Conservation (phyloP, 1,140 invertebrate species). For the Danaus plexippus region DNA sequence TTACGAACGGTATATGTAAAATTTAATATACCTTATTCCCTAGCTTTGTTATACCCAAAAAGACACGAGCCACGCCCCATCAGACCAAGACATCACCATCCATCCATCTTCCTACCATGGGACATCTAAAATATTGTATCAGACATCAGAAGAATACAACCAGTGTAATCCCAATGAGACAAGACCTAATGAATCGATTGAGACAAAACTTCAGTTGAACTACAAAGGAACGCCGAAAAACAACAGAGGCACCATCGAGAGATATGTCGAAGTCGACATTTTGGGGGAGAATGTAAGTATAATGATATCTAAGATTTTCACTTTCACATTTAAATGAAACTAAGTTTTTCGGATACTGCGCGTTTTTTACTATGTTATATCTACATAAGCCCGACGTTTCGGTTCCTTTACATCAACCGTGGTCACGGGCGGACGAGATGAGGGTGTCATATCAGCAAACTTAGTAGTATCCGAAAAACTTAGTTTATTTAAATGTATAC, state of each 20-base stretch:
- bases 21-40: constrained; percentile 8
- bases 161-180: constrained; percentile 17
- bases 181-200: constrained; percentile 1
- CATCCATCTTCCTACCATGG: constrained; percentile 41
- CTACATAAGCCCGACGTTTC: too few relatives aligned
- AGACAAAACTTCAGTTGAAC: constrained; percentile 27
- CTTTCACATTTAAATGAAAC: too few relatives aligned
- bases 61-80: constrained; percentile 34
- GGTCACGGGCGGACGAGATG: too few relatives aligned
- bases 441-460: too few relatives aligned
- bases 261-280: constrained; percentile 39
- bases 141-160: constrained; percentile 18
- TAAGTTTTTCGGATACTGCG: too few relatives aligned
- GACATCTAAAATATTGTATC: constrained; percentile 25
- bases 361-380: not conserved
- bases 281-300: constrained; percentile 30
- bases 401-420: too few relatives aligned
- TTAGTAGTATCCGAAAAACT: too few relatives aligned
- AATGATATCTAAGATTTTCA: constrained; percentile 1
- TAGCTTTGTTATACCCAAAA: constrained; percentile 41
- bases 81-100: constrained; percentile 35
- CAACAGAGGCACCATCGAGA: constrained; percentile 30
- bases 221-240: constrained; percentile 35
- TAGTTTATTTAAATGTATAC: too few relatives aligned
- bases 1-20: too few relatives aligned